phyloP scores from a whole-genome alignment of 1,140 invertebrate species.

The Pentalonia nigronervosa region DNA sequence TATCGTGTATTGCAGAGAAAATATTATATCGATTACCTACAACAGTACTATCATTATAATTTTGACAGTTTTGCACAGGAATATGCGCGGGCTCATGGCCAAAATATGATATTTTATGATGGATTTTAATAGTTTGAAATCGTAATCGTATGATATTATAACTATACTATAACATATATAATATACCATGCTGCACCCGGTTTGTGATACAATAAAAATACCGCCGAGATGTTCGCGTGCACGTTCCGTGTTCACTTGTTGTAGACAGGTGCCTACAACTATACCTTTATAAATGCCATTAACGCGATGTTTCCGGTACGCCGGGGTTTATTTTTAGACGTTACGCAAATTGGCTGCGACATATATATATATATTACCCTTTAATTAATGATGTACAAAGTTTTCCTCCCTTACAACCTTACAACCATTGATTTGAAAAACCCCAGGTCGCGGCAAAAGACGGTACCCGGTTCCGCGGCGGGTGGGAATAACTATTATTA shows the following conservation, averaged over 20 bases:
- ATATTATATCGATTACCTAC: neutral
- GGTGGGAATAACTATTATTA: conserved; percentile 49
- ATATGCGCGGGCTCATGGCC: too few species aligned
- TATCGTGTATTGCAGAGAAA: neutral
- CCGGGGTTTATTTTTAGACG: conserved; percentile 42
- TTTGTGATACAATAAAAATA: neutral
- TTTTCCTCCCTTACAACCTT: neutral
- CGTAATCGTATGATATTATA: too few species aligned
- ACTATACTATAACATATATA: too few species aligned
- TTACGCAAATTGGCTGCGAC: conserved; percentile 33
- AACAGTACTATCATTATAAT: too few species aligned
- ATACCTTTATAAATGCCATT: neutral
- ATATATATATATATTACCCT: neutral
- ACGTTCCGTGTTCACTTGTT: neutral
- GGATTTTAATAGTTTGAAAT: too few species aligned
- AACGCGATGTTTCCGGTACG: conserved; percentile 37
- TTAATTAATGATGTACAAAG: conserved; percentile 48
- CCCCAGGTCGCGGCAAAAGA: neutral
- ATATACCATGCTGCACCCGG: neutral
- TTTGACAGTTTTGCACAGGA: too few species aligned
- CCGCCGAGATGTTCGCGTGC: neutral
- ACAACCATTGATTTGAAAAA: neutral
- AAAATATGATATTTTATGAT: too few species aligned
- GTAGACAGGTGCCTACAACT: too few species aligned
- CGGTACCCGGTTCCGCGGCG: neutral